Evolutionary conservation across 2,113 vertebrate species (phyloP).

Genomic region (Sciurus niger): DNA sequence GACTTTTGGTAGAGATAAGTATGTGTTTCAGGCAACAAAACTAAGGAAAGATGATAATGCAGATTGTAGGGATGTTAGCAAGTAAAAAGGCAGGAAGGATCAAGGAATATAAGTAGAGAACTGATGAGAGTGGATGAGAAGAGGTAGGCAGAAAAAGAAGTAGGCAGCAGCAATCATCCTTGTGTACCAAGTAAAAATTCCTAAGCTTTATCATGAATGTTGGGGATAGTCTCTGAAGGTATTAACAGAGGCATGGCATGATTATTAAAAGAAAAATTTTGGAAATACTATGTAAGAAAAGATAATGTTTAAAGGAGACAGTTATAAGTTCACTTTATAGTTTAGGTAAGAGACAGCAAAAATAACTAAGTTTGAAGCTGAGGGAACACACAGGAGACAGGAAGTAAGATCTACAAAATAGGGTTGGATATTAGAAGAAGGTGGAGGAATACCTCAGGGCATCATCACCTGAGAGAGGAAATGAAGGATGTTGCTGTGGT

Average conservation of each 20-base stretch:
- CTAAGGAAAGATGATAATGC: background rate
- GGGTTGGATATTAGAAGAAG: background rate
- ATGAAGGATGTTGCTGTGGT: background rate
- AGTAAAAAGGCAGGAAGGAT: background rate
- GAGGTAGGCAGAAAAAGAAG: background rate
- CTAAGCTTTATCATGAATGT: background rate
- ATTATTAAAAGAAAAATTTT: background rate
- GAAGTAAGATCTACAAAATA: background rate
- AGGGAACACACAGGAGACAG: background rate
- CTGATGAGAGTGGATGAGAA: background rate
- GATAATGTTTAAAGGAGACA: background rate
- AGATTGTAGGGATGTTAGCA: background rate
- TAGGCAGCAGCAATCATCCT: background rate
- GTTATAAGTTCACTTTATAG: background rate
- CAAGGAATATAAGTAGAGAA: background rate
- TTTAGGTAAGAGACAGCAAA: background rate
- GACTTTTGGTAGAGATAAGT: background rate
- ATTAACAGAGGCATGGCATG: background rate
- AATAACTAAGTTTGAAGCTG: background rate
- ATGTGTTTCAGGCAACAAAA: background rate
- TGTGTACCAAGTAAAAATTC: background rate
- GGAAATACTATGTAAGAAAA: background rate
- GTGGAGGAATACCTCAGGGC: background rate
- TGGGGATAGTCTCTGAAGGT: background rate
- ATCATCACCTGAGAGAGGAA: background rate